Percentiles rank a stretch among this genome's conserved stretches.
Evolutionary conservation across 2,797 vertebrate species (phyloP).

Genomic region (Okamejei kenojei): DNA sequence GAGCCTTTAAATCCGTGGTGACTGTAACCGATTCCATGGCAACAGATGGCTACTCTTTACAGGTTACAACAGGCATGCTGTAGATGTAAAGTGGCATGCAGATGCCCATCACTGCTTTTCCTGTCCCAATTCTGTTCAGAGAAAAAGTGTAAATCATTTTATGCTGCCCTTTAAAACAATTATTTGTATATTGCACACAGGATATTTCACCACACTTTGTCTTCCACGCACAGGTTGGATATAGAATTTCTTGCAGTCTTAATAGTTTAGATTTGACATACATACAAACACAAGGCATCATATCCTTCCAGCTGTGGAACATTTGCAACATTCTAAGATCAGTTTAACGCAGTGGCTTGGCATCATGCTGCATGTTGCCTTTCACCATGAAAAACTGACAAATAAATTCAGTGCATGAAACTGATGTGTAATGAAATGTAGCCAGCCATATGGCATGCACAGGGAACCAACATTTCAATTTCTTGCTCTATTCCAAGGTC

Average conservation of each 20-base stretch:
- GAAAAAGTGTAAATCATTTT: background rate
- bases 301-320: background rate
- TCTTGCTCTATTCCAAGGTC: background rate
- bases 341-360: background rate
- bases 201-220: background rate
- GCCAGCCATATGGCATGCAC: background rate
- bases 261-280: background rate
- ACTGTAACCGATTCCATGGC: background rate
- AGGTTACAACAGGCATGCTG: background rate
- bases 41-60: background rate
- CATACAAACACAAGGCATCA: background rate
- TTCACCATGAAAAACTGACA: background rate
- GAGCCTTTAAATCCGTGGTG: background rate
- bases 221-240: background rate
- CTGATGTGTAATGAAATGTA: background rate
- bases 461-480: background rate
- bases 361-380: background rate
- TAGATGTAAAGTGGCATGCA: background rate
- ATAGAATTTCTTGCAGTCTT: background rate
- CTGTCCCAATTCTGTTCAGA: background rate
- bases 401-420: background rate
- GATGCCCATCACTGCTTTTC: background rate
- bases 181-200: background rate
- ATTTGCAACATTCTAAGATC: background rate
- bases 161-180: background rate